Evolutionary conservation across 2,113 vertebrate species (phyloP), one percentile per base, ranked within the genome.

Genomic region (Corythornis madagascariensis): DNA sequence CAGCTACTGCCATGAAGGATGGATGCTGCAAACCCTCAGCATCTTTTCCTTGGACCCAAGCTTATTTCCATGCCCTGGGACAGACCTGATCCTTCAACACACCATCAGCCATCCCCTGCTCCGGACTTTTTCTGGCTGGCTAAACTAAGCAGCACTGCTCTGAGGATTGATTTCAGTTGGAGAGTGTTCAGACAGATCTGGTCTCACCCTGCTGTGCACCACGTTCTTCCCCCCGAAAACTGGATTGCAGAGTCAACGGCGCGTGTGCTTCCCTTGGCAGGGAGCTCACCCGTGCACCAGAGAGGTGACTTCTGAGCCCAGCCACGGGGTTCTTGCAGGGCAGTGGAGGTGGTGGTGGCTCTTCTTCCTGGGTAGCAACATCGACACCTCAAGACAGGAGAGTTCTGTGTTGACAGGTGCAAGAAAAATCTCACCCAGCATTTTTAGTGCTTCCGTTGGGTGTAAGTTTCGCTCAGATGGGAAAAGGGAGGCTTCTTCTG

Each of bases 311-410:
- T 18, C 21, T 40, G 66, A 57, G 65, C 67, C 4, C 1, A 42
- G 33, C 70, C 0, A 0, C 47, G 86, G 35, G 8, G 2, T 24
- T 78, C 43, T 64, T 9, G 0, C 57, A 31, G n/a, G 40, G 19
- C 2, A 0, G 0, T 45, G 74, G 63, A 86, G 43, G 9, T 47
- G 67, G 9, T 47, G 67, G 35, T 56, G 82, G 56, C 66, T 92
- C 33, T 66, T 83, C 42, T 72, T 67, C 35, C 83, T 48, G n/a
- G 43, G 40, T 4, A 56, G 53, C 59, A 25, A 33, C 73, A n/a
- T 56, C 70, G 16, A 8, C 52, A 52, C 65, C 59, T 90, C 72
- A 15, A 42, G 83, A 55, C 50, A 31, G 35, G 50, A 40, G 64
- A 86, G n/a, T 43, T 31, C 53, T 20, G 0, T 59, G 47, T 52